phyloP scores from a whole-genome alignment of 1,140 invertebrate species.

The Drosophila cardini region DNA sequence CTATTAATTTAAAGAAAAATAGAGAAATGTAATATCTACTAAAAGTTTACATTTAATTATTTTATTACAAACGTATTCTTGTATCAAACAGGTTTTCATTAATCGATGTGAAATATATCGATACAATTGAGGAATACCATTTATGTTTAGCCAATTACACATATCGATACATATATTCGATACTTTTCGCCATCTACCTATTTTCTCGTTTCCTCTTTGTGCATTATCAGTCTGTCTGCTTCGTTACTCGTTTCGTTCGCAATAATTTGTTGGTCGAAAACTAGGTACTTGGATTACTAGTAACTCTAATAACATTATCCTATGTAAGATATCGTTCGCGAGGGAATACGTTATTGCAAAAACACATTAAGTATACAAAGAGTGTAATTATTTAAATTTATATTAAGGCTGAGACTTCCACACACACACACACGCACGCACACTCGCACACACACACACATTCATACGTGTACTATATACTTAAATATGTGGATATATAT shows the following conservation, averaged over 20 bases:
- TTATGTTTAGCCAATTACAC: background rate
- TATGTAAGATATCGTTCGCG: slow-evolving; percentile 21
- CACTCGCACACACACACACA: slow-evolving; percentile 19
- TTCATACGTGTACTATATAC: slow-evolving; percentile 43
- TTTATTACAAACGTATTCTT: background rate
- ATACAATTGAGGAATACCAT: background rate
- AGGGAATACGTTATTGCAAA: slow-evolving; percentile 16
- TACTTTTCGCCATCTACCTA: slow-evolving; percentile 32
- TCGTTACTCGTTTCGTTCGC: slow-evolving; percentile 38
- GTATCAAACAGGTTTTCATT: background rate
- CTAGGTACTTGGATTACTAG: slow-evolving; percentile 33
- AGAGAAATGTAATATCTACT: too few relatives aligned
- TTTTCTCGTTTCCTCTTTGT: slow-evolving; percentile 38
- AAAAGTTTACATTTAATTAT: too few relatives aligned
- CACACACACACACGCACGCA: slow-evolving; percentile 16
- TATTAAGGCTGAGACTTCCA: slow-evolving; percentile 20
- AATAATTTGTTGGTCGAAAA: slow-evolving; percentile 44
- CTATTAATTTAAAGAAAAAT: background rate
- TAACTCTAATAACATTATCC: slow-evolving; percentile 27
- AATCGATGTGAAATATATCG: background rate
- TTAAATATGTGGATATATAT: slow-evolving; percentile 15
- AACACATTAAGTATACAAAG: slow-evolving; percentile 29
- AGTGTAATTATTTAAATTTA: slow-evolving; percentile 18
- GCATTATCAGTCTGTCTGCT: slow-evolving; percentile 48
- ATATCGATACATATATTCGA: slow-evolving; percentile 31